Percentiles rank a stretch among this genome's conserved stretches.
phyloP scores from a whole-genome alignment of 2,797 vertebrate genomes.

The Peromyscus nudipes region DNA sequence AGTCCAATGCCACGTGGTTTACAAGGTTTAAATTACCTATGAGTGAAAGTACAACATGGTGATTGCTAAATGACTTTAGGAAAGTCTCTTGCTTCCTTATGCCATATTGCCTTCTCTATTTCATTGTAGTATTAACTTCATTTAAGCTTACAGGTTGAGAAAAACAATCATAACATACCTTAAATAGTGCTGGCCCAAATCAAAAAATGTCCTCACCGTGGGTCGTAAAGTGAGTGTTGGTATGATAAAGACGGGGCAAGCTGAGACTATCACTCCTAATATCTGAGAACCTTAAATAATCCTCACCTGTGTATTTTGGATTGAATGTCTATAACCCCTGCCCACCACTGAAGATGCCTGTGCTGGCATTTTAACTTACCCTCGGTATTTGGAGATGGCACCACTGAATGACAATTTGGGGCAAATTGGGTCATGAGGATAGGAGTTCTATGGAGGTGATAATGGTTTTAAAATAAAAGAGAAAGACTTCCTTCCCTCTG shows the following conservation, averaged over 20 bases:
- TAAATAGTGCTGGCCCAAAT: neutral
- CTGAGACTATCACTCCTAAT: neutral
- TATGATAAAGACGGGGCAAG: neutral
- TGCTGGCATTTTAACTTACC: neutral
- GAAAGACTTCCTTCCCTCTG: neutral
- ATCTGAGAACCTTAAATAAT: neutral
- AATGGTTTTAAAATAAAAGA: neutral
- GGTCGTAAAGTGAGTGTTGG: neutral
- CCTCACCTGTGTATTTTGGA: too few relatives aligned
- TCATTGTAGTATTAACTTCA: neutral
- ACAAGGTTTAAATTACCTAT: neutral
- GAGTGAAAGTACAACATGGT: constrained; percentile 3
- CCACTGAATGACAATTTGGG: neutral
- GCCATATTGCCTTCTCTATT: neutral
- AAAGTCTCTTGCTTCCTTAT: neutral
- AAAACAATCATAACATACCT: neutral
- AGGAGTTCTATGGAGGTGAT: neutral
- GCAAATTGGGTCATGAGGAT: neutral
- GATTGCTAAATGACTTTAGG: neutral
- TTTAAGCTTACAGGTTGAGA: neutral
- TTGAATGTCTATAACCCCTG: neutral
- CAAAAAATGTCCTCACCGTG: neutral
- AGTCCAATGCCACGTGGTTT: neutral
- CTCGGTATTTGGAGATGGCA: neutral
- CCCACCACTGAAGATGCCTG: neutral